A percentile compares a stretch with the other conserved stretches of the same genome.
These are phyloP conservation scores for Bembecia ichneumoniformis DNA, from an alignment of 2,888 invertebrate species.

Conservation along the genomic window DNA sequence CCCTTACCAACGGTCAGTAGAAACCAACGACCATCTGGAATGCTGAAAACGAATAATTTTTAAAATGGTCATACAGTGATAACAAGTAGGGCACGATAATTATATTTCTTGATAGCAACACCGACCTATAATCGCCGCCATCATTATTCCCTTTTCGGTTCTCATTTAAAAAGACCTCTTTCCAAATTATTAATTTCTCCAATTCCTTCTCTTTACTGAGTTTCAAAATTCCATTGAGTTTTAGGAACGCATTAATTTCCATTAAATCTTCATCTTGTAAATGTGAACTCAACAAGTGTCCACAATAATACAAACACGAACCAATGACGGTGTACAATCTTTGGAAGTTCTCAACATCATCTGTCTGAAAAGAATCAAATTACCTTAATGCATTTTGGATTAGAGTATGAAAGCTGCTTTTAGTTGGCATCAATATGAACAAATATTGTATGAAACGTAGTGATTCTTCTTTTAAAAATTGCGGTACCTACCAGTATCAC, in stretches of 20 bases:
- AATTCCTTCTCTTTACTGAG: conserved; percentile 77
- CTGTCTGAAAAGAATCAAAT: conserved; percentile 22
- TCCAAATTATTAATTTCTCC: conserved; percentile 82
- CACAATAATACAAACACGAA: conserved; percentile 75
- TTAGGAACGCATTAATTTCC: conserved; percentile 82
- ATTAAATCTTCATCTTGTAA: conserved; percentile 80
- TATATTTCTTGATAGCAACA: neutral
- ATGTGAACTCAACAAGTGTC: conserved; percentile 84
- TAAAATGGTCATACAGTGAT: neutral
- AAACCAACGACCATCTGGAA: conserved; percentile 79
- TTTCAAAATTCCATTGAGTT: conserved; percentile 81
- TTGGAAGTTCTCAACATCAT: conserved; percentile 82
- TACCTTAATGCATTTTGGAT: no score
- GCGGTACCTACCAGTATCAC: no score
- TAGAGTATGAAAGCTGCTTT: no score
- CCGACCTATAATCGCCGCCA: conserved; percentile 45
- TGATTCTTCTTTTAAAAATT: no score
- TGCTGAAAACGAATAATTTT: conserved; percentile 28
- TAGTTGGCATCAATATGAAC: no score
- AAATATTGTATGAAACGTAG: neutral
- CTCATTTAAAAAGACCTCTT: conserved; percentile 77
- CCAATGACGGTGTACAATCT: conserved; percentile 79
- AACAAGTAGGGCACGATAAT: neutral
- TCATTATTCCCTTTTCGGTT: conserved; percentile 33
- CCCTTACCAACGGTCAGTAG: conserved; percentile 82